Evolutionary conservation across 37 sponge, comb jelly and placozoan genomes (phyloP), one percentile per base, ranked within the genome.

Genomic region (Halisarca cf. caerulea): DNA sequence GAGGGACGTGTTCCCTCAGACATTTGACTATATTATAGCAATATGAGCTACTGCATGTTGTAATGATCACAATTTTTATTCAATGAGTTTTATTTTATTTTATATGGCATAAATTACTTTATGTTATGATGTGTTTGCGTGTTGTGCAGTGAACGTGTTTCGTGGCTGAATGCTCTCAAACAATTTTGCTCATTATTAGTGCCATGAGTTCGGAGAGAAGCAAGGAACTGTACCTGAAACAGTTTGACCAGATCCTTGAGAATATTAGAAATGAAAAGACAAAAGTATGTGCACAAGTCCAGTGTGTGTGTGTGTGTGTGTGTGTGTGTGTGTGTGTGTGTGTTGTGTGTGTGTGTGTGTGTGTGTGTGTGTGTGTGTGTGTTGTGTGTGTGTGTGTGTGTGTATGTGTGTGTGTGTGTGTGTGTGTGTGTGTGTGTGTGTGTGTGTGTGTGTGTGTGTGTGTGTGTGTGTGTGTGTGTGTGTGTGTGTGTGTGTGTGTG

Each of bases 181-280:
- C n/a, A n/a, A n/a, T n/a, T n/a, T n/a, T n/a, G n/a, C n/a, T n/a
- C n/a, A 11, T 47, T 47, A 11, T 0, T 59, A 91, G 95, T 36
- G 92, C 90, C 7, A 92, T 95, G 95, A 82, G 80, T 39, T 78
- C 91, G 34, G 91, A 90, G 25, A 88, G 78, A 80, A 97, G 92
- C 78, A 92, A 94, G 80, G 89, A 87, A 40, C 38, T 86, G 35
- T 97, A 94, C 64, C 87, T 97, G 34, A 35, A 85, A 39, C 97
- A 97, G 58, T 93, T 97, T 25, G 89, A 94, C 40, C 90, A 92
- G 89, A 88, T 97, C 20, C 70, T 97, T 64, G 87, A 92, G 15
- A 92, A 92, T 7, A 88, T 92, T 44, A 90, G 86, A 43, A 83
- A 92, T 47, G 96, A 94, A 73, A 90, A 77, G 81, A 87, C 84